Evolutionary conservation across 2,113 vertebrate species (phyloP).

Genomic region (Marcusenius ussheri): DNA sequence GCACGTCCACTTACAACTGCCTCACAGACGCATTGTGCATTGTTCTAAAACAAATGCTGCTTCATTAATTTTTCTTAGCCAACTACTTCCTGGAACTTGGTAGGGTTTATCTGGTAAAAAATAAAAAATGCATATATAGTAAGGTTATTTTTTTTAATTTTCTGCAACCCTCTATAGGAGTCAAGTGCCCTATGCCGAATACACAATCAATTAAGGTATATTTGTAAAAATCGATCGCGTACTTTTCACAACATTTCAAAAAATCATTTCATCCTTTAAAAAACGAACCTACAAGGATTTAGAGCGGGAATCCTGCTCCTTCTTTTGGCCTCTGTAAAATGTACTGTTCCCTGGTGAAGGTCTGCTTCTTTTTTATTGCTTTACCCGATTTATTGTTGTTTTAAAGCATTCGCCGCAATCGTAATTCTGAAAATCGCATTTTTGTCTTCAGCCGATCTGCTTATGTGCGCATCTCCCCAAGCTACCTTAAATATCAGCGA

Average conservation of each 20-base stretch:
- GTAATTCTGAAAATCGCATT: neutral
- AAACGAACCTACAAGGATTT: neutral
- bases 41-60: neutral
- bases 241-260: neutral
- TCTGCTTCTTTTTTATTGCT: neutral
- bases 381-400: neutral
- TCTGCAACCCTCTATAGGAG: neutral
- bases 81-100: neutral
- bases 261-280: neutral
- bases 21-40: neutral
- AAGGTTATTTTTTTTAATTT: neutral
- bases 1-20: neutral
- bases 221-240: neutral
- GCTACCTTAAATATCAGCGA: slow-evolving; percentile 76
- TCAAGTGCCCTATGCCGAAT: neutral
- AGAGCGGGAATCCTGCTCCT: neutral
- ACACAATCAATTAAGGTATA: neutral
- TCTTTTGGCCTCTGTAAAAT: neutral
- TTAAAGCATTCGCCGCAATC: neutral
- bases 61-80: neutral
- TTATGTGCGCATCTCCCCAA: slow-evolving; percentile 55
- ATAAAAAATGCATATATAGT: neutral
- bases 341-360: neutral
- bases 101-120: neutral
- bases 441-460: neutral